phyloP scores from a whole-genome alignment of 2,797 vertebrate species.

The Perodicticus potto region DNA sequence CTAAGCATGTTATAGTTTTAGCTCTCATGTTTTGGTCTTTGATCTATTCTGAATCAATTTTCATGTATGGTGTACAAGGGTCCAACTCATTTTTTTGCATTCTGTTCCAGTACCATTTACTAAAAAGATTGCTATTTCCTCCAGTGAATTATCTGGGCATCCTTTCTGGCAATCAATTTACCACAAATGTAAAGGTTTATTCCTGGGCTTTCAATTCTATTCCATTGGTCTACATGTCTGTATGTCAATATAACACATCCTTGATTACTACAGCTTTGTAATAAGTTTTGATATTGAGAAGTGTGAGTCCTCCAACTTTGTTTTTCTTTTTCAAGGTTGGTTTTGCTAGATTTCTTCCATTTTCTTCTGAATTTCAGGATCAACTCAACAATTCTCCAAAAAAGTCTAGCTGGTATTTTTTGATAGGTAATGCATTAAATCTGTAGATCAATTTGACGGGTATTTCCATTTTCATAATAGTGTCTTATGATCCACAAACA shows the following conservation, averaged over 20 bases:
- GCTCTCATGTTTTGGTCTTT: neutral
- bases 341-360: neutral
- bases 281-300: neutral
- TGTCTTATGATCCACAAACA: neutral
- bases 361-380: neutral
- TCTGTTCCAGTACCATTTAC: neutral
- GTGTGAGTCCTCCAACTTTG: neutral
- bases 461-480: neutral
- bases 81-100: neutral
- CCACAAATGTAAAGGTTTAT: neutral
- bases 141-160: neutral
- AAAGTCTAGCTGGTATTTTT: neutral
- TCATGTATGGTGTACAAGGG: neutral
- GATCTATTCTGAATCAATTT: neutral
- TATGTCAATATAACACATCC: neutral
- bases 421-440: neutral
- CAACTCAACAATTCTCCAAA: neutral
- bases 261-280: neutral
- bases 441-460: neutral
- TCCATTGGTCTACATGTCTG: neutral
- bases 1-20: neutral
- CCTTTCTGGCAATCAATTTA: neutral
- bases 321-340: neutral
- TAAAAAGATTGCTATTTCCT: neutral
- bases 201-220: neutral